Evolutionary conservation across 2,797 vertebrate species (phyloP).

Genomic region (Manis pentadactyla): DNA sequence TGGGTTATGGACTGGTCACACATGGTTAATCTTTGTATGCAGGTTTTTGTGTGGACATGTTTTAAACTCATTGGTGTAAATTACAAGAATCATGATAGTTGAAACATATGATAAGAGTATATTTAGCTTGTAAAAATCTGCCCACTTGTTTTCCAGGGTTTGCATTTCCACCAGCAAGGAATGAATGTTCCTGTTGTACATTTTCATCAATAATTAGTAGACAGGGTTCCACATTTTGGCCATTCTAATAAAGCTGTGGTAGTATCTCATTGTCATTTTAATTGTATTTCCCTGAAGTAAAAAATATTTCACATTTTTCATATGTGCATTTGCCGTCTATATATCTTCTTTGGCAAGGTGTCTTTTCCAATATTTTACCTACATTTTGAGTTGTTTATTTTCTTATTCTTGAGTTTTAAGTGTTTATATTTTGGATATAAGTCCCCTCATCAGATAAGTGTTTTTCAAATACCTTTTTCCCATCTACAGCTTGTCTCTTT

Average conservation of each 20-base stretch:
- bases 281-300: background rate
- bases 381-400: background rate
- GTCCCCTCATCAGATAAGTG: background rate
- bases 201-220: background rate
- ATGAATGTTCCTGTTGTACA: too few species aligned
- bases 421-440: background rate
- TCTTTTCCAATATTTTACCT: background rate
- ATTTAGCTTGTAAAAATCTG: background rate
- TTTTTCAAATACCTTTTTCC: background rate
- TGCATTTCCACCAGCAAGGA: background rate
- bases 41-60: background rate
- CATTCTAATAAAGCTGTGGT: background rate
- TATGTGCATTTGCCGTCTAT: background rate
- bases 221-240: background rate
- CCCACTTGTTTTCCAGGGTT: background rate
- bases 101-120: background rate
- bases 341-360: background rate
- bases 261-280: background rate
- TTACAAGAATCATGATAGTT: background rate
- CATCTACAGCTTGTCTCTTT: background rate
- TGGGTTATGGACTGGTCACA: background rate
- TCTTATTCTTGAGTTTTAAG: background rate
- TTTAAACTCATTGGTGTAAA: background rate
- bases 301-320: background rate
- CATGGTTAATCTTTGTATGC: background rate